phyloP scores from a whole-genome alignment of 2,888 invertebrate species.

The Trachelus iudaicus region DNA sequence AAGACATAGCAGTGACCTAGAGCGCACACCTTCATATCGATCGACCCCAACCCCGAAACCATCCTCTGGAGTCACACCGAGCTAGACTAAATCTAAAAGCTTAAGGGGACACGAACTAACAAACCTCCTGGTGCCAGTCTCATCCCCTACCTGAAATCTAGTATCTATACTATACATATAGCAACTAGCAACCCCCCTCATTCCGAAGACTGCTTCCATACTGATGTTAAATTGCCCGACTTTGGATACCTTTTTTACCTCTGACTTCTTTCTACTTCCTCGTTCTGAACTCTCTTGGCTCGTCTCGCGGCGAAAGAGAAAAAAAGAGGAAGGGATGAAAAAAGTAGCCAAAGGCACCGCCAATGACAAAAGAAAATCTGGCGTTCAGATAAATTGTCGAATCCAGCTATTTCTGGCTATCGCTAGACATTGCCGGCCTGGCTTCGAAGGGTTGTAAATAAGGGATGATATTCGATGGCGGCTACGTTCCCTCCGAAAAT shows the following conservation, averaged over 20 bases:
- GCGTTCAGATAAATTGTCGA: not conserved
- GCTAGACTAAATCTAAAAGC: constrained; percentile 44
- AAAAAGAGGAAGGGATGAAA: not conserved
- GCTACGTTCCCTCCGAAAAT: not conserved
- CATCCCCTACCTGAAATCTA: not conserved
- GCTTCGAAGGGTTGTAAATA: not conserved
- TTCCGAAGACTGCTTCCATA: not conserved
- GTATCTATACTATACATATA: not conserved
- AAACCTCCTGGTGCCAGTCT: not conserved
- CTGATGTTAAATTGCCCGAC: not conserved
- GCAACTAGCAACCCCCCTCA: not conserved
- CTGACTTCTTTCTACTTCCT: not conserved
- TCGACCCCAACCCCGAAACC: constrained; percentile 1
- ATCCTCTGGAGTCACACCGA: constrained; percentile 34
- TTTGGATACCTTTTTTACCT: not conserved
- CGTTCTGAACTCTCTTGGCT: not conserved
- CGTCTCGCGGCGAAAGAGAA: not conserved
- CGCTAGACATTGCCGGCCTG: not conserved
- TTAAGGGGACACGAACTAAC: constrained; percentile 29
- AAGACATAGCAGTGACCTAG: not conserved
- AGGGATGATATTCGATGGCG: not conserved
- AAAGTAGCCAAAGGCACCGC: not conserved
- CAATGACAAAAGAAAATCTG: not conserved
- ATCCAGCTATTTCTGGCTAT: not conserved
- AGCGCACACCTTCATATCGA: not conserved